phyloP scores from a whole-genome alignment of 2,113 vertebrate species.

The Chlorocebus sabaeus region DNA sequence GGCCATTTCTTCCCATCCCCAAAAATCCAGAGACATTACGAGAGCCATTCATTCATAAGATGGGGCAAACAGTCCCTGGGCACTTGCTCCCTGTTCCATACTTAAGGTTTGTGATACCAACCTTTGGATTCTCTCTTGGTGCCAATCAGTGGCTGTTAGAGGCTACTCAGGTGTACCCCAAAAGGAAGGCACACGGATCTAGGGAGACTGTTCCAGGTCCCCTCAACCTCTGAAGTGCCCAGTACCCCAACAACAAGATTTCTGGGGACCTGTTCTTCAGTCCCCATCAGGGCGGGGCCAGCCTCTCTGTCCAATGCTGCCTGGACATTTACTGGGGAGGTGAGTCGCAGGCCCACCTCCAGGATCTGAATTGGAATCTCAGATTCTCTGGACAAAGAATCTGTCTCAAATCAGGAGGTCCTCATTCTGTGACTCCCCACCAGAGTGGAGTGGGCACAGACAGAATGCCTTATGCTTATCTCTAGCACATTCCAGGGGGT shows the following conservation, averaged over 20 bases:
- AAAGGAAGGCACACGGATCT: background rate
- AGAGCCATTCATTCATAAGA: fast-evolving
- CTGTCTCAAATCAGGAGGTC: background rate
- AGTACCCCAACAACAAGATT: background rate
- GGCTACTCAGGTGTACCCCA: background rate
- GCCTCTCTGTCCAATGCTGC: background rate
- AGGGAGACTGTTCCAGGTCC: background rate
- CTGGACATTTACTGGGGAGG: background rate
- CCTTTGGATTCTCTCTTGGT: background rate
- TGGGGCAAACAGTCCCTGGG: background rate
- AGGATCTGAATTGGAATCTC: background rate
- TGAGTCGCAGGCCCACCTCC: background rate
- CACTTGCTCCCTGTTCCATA: background rate
- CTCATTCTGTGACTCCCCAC: background rate
- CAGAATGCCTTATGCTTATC: conserved; percentile 64
- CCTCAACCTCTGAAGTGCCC: background rate
- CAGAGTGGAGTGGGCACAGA: background rate
- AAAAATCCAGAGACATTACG: background rate
- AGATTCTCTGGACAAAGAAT: fast-evolving
- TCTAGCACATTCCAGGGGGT: conserved; percentile 62
- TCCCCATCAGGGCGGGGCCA: fast-evolving
- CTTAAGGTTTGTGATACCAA: background rate
- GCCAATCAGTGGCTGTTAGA: fast-evolving
- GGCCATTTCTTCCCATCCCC: background rate
- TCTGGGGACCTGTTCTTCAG: background rate